Conservation (phyloP, 1,140 invertebrate species). For the Bombus superbus region DNA sequence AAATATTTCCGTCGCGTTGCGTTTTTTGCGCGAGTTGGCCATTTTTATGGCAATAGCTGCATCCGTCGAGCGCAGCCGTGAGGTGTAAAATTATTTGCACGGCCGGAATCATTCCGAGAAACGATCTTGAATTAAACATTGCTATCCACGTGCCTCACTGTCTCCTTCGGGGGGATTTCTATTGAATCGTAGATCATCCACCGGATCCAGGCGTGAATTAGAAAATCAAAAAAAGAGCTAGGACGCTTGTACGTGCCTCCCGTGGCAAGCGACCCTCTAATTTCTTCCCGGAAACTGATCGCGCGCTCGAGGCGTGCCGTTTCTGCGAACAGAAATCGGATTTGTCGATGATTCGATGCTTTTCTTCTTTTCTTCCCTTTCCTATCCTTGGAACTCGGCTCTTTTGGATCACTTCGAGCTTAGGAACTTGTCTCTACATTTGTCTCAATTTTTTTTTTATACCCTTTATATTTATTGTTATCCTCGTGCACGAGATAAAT, state of each 20-base stretch:
- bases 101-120: slow-evolving; percentile 47
- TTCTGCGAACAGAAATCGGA: slow-evolving; percentile 4
- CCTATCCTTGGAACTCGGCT: background rate
- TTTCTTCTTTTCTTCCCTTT: background rate
- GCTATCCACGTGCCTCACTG: slow-evolving; percentile 12
- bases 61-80: slow-evolving; percentile 19
- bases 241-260: background rate
- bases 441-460: background rate
- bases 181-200: slow-evolving; percentile 48
- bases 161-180: slow-evolving; percentile 8
- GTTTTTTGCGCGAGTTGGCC: slow-evolving; percentile 7
- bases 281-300: slow-evolving; percentile 32
- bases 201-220: slow-evolving; percentile 18
- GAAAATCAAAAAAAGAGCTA: slow-evolving; percentile 25
- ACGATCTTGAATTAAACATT: slow-evolving; percentile 49
- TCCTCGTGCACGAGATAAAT: no score
- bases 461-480: no score
- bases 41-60: slow-evolving; percentile 15
- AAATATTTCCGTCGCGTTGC: slow-evolving; percentile 36
- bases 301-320: background rate
- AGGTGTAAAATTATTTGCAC: slow-evolving; percentile 45
- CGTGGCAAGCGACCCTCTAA: slow-evolving; percentile 31
- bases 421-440: background rate
- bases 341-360: background rate
- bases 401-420: no score